Base-by-base conservation (phyloP, 2,113 vertebrate genomes). In the Odobenus rosmarus region DNA sequence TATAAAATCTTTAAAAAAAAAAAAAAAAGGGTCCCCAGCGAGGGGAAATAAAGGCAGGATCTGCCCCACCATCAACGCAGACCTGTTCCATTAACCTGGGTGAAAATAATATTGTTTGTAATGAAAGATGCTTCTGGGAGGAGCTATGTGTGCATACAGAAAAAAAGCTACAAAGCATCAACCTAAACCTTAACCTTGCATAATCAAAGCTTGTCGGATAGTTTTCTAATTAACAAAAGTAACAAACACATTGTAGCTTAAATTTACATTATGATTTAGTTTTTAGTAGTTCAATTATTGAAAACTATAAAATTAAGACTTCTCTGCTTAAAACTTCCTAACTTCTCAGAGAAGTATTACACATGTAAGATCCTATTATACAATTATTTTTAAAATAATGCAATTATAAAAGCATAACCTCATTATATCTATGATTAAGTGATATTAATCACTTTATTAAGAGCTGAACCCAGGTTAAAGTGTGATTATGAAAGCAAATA, bases 261-360 rank as follows among this genome's bases (percentile, higher is more conserved):
- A 92, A 88, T 89, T 74, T 89, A 85, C n/a, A 80, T 55, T 88
- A 89, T 49, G 11, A 77, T 59, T 84, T 69, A 67, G 26, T 96
- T 72, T 74, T 71, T 33, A 64, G 19, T 62, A 55, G 5, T 62
- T 69, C 36, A 89, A 90, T 67, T 83, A 88, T 51, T 39, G 80
- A 96, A 96, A 53, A 57, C 55, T 88, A 74, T 15, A 90, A 95
- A 93, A 69, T 39, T 79, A 93, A 86, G 72, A 55, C 8, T 85
- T 71, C 26, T 19, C 28, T 53, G 36, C 6, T 93, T 79, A 87
- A 89, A 77, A 77, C 42, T 79, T 59, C 55, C 21, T 71, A 85
- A 85, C 36, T 83, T 86, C 53, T 92, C 57, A 92, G 23, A 84
- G 49, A 42, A 77, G 69, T 42, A 13, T 39, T 72, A 90, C 23